phyloP scores from a whole-genome alignment of 2,888 invertebrate genomes.

The Meganola albula region DNA sequence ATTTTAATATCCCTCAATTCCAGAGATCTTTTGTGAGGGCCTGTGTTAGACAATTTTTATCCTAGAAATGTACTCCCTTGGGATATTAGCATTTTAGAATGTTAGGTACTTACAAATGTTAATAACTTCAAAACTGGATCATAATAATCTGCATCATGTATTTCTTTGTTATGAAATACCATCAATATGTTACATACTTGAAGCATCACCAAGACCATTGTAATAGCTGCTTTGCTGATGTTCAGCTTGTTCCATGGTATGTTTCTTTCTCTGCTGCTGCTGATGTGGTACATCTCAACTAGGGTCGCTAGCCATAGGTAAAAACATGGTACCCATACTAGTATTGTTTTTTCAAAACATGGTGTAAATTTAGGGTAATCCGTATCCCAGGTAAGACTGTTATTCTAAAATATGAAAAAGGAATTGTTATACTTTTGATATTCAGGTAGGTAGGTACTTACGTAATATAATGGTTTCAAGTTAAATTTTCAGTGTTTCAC shows the following conservation, averaged over 20 bases:
- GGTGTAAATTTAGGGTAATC: slow-evolving; percentile 88
- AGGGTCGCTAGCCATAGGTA: slow-evolving; percentile 87
- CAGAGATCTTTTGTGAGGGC: too few species aligned
- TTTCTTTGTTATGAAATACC: slow-evolving; percentile 75
- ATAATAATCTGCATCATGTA: slow-evolving; percentile 67
- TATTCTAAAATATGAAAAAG: slow-evolving; percentile 79
- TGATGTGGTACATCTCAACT: slow-evolving; percentile 84
- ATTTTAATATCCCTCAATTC: too few species aligned
- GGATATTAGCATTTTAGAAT: too few species aligned
- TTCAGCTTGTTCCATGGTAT: slow-evolving; percentile 86
- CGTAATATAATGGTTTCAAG: too few species aligned
- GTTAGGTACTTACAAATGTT: slow-evolving; percentile 88
- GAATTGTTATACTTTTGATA: too few species aligned
- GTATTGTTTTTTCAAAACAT: slow-evolving; percentile 93
- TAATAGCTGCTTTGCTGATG: slow-evolving; percentile 81
- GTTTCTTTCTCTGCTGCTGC: slow-evolving; percentile 83
- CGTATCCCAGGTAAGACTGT: slow-evolving; percentile 86
- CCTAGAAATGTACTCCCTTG: too few species aligned
- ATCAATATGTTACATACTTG: too few species aligned
- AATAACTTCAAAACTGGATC: slow-evolving; percentile 80
- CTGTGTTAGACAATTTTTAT: too few species aligned
- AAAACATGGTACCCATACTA: slow-evolving; percentile 91
- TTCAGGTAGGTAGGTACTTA: too few species aligned
- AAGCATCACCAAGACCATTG: too few species aligned
- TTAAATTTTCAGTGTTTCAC: too few species aligned